A percentile compares a stretch with the other conserved stretches of the same genome.
Evolutionary conservation across 2,797 vertebrate species (phyloP).

Genomic region (Phyllotis vaccarum): DNA sequence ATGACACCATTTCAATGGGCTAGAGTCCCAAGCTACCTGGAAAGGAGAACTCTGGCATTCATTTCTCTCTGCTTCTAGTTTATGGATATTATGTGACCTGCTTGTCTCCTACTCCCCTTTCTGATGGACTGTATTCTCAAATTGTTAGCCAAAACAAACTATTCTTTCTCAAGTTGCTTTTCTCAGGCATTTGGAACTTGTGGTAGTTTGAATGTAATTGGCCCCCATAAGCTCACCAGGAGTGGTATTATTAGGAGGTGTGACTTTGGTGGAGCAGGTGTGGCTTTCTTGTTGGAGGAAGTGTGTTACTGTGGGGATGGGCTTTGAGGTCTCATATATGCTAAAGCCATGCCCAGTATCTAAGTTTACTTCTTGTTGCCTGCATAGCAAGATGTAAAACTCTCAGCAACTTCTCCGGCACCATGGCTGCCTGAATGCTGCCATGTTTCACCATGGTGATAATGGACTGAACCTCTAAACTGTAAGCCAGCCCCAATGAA

Average conservation of each 20-base stretch:
- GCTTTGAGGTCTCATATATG: not conserved
- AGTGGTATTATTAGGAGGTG: not conserved
- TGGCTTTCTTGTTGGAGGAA: not conserved
- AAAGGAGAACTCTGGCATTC: not conserved
- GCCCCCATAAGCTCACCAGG: not conserved
- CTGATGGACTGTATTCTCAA: not conserved
- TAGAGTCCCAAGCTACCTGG: rapidly evolving
- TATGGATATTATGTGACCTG: not conserved
- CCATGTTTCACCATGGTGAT: not conserved
- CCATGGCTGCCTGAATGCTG: not conserved
- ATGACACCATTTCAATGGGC: too few species aligned
- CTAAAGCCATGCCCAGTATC: not conserved
- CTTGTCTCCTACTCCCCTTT: not conserved
- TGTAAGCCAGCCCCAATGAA: not conserved
- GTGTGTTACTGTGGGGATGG: not conserved
- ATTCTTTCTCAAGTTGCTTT: not conserved
- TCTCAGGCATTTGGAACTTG: not conserved
- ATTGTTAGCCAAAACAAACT: not conserved
- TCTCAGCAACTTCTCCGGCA: not conserved
- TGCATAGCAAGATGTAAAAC: not conserved
- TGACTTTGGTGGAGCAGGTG: not conserved
- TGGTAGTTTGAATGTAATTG: not conserved
- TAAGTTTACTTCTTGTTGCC: not conserved
- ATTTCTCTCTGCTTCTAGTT: not conserved
- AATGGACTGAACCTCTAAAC: not conserved